Percentiles rank a stretch among this genome's conserved stretches.
Evolutionary conservation across 2,888 invertebrate genomes (phyloP).

Genomic region (Dynastes hyllus): DNA sequence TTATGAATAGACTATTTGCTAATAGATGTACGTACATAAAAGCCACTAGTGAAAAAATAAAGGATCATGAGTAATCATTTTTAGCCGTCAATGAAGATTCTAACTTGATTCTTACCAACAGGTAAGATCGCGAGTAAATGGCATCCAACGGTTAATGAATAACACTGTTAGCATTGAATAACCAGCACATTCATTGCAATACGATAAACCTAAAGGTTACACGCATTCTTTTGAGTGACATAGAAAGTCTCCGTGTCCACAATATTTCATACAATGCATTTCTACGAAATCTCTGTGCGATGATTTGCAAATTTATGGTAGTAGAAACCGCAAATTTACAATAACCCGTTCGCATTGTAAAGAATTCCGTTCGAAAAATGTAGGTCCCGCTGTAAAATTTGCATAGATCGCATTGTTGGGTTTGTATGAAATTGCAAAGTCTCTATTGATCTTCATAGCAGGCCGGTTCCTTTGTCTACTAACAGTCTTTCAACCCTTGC

Average conservation of each 20-base stretch:
- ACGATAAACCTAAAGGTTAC: conserved; percentile 2
- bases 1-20: no score
- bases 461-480: neutral
- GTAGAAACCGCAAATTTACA: conserved; percentile 31
- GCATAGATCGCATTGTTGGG: conserved; percentile 36
- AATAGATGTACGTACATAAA: no score
- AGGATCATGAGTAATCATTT: neutral
- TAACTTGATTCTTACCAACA: neutral
- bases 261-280: neutral
- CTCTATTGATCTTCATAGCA: neutral
- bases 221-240: neutral
- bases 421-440: conserved; percentile 54
- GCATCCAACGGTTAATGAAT: conserved; percentile 15
- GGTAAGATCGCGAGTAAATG: neutral
- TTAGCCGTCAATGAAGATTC: conserved; percentile 1
- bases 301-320: conserved; percentile 41
- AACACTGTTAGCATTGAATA: neutral
- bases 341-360: conserved; percentile 22
- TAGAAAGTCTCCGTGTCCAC: neutral
- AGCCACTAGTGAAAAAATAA: neutral
- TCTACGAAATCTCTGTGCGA: neutral
- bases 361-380: conserved; percentile 29
- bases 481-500: conserved; percentile 63
- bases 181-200: neutral
- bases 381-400: conserved; percentile 47